Evolutionary conservation across 2,797 vertebrate species (phyloP).

Genomic region (Ctenochaetus hawaiiensis): DNA sequence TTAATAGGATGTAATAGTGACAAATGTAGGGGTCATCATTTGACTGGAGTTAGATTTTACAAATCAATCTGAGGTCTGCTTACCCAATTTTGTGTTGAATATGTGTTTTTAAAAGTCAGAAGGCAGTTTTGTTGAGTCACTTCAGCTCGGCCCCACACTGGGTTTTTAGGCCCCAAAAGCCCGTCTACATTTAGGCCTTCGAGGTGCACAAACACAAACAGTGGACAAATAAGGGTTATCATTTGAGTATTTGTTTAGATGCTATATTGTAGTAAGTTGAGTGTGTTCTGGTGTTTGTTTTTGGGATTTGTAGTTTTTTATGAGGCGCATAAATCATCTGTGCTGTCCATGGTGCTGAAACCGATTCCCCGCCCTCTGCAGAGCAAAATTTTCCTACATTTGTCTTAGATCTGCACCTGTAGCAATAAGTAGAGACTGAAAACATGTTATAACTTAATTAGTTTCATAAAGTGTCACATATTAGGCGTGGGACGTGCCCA

Average conservation of each 20-base stretch:
- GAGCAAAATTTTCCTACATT: conserved; percentile 15
- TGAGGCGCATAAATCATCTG: conserved; percentile 39
- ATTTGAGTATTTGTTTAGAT: background rate
- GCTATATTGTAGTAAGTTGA: background rate
- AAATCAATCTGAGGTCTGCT: conserved; percentile 26
- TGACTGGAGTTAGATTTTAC: conserved; percentile 35
- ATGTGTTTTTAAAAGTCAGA: conserved; percentile 24
- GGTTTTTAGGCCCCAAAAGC: background rate
- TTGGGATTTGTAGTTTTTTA: conserved; percentile 12
- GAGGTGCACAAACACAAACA: background rate
- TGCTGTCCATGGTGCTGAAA: conserved; percentile 81
- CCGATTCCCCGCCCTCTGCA: conserved; percentile 32
- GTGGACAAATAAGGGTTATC: background rate
- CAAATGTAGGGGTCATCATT: conserved; percentile 41
- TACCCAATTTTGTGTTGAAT: conserved; percentile 30
- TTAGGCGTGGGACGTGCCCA: conserved; percentile 4
- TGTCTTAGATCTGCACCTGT: background rate
- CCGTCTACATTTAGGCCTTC: background rate
- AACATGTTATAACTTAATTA: background rate
- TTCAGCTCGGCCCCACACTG: background rate
- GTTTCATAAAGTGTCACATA: conserved; percentile 18
- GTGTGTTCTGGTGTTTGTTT: background rate
- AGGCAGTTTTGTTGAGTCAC: conserved; percentile 15
- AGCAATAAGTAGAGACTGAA: background rate
- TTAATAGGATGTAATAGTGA: conserved; percentile 59